These are phyloP conservation scores for Sinocyclocheilus maitianheensis DNA, from an alignment of 2,113 vertebrate species.

Conservation along the genomic window DNA sequence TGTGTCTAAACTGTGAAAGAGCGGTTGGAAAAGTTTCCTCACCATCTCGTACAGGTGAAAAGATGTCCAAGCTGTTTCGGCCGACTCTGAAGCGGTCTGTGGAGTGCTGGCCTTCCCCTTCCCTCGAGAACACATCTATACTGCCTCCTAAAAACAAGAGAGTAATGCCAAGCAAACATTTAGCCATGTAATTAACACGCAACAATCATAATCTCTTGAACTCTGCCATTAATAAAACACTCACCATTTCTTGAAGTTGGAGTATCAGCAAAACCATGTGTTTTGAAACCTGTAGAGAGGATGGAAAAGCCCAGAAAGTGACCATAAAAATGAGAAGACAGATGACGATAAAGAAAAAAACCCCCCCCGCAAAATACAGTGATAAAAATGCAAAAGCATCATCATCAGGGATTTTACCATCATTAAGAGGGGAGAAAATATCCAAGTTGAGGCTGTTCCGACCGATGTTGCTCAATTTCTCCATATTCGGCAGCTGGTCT, in stretches of 20 bases:
- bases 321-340: neutral
- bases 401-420: slow-evolving; percentile 71
- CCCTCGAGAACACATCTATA: slow-evolving; percentile 78
- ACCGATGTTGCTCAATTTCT: slow-evolving; percentile 69
- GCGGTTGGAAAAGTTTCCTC: slow-evolving; percentile 58
- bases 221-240: slow-evolving; percentile 28
- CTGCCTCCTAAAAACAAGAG: slow-evolving; percentile 72
- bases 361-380: neutral
- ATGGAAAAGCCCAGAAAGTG: neutral
- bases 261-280: slow-evolving; percentile 72
- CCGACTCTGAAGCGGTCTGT: slow-evolving; percentile 74
- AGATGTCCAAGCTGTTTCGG: slow-evolving; percentile 88
- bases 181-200: neutral
- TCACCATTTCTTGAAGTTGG: slow-evolving; percentile 76
- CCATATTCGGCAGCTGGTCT: slow-evolving; percentile 60
- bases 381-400: neutral
- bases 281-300: slow-evolving; percentile 69
- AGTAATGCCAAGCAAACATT: neutral
- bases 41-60: slow-evolving; percentile 93
- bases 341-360: neutral
- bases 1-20: neutral
- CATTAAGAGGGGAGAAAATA: slow-evolving; percentile 84
- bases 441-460: slow-evolving; percentile 83
- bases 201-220: neutral
- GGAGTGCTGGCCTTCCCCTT: slow-evolving; percentile 77